phyloP scores from a whole-genome alignment of 1,140 invertebrate species.

The Chironomus tepperi region DNA sequence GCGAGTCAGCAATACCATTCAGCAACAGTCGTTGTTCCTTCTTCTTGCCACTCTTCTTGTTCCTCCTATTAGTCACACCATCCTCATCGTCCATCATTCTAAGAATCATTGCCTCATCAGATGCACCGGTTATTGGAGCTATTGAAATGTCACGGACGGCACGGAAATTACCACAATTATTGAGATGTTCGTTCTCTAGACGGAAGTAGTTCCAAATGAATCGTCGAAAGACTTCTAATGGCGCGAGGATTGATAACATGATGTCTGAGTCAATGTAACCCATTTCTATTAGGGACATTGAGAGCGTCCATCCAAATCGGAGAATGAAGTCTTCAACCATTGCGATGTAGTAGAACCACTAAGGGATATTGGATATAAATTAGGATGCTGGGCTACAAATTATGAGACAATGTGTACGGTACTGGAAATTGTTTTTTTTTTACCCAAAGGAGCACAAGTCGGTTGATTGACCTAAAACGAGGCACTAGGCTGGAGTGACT shows the following conservation, averaged over 20 bases:
- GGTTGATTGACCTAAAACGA: too few species aligned
- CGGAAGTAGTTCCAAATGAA: conserved; percentile 93
- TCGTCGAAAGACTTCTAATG: conserved; percentile 73
- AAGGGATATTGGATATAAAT: not conserved
- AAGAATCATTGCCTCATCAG: conserved; percentile 58
- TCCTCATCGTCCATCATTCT: conserved; percentile 94
- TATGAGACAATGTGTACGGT: too few species aligned
- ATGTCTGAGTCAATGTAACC: conserved; percentile 62
- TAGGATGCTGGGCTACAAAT: too few species aligned
- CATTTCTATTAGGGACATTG: conserved; percentile 67
- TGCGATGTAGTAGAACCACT: conserved; percentile 95
- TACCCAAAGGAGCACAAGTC: too few species aligned
- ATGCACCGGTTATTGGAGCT: conserved; percentile 51
- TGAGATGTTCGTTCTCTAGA: conserved; percentile 87
- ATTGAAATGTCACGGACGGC: conserved; percentile 85
- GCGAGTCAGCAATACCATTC: conserved; percentile 34
- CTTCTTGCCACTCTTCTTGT: conserved; percentile 29
- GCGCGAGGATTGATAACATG: conserved; percentile 66
- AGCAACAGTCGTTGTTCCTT: conserved; percentile 32
- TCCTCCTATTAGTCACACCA: conserved; percentile 61
- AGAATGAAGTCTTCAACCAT: conserved; percentile 92
- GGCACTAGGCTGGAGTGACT: too few species aligned
- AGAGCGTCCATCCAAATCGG: conserved; percentile 72
- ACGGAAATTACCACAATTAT: conserved; percentile 90
- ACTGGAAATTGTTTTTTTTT: too few species aligned